These are phyloP conservation scores for Cotesia congregata DNA, from an alignment of 2,888 invertebrate species.

Conservation along the genomic window DNA sequence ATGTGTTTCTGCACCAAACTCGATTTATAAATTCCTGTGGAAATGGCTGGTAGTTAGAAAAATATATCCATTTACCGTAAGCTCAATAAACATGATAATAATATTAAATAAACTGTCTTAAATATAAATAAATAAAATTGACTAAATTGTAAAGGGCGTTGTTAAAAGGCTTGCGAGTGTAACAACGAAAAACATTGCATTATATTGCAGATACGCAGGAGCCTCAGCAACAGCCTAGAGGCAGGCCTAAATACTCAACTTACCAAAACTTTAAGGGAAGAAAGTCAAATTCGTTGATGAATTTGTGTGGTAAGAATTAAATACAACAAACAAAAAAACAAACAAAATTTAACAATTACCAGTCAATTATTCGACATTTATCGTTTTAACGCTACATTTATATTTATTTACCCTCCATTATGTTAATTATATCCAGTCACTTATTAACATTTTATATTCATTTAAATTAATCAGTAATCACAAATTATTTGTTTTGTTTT, in stretches of 20 bases:
- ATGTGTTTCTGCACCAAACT: slow-evolving; percentile 60
- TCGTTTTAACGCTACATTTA: not conserved
- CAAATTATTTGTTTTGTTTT: not conserved
- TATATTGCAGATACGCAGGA: slow-evolving; percentile 89
- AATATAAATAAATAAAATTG: slow-evolving; percentile 42
- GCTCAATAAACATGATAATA: slow-evolving; percentile 37
- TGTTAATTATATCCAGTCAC: not conserved
- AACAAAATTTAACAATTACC: not conserved
- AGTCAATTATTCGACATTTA: slow-evolving; percentile 14
- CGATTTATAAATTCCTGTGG: slow-evolving; percentile 47
- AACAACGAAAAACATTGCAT: slow-evolving; percentile 75
- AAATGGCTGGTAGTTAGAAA: slow-evolving; percentile 61
- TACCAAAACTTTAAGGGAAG: slow-evolving; percentile 91
- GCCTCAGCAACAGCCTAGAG: slow-evolving; percentile 83
- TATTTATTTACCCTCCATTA: not conserved
- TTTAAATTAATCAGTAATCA: not conserved
- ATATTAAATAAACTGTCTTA: slow-evolving; percentile 24
- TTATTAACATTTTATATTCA: not conserved
- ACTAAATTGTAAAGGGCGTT: slow-evolving; percentile 51
- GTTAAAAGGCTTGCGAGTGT: slow-evolving; percentile 71
- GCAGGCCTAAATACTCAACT: slow-evolving; percentile 87
- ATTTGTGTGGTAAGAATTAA: slow-evolving; percentile 91
- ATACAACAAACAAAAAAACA: slow-evolving; percentile 42
- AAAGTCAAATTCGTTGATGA: slow-evolving; percentile 96
- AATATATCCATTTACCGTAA: slow-evolving; percentile 46